Evolutionary conservation across 2,113 vertebrate genomes (phyloP).

Genomic region (Rana temporaria): DNA sequence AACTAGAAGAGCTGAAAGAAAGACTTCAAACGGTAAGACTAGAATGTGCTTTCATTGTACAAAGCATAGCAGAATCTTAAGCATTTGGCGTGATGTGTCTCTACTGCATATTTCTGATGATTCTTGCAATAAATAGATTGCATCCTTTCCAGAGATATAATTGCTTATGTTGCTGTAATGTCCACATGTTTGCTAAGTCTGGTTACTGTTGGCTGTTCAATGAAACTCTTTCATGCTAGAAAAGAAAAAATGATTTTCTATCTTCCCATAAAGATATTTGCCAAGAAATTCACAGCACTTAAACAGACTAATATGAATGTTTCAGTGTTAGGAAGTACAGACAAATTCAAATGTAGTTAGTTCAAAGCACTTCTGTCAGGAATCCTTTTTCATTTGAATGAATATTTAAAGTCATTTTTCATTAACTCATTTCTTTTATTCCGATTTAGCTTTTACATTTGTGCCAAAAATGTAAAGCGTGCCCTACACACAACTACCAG

Average conservation of each 20-base stretch:
- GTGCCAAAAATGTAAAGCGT: too few relatives aligned
- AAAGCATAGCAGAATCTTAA: background rate
- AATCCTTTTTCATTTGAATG: too few relatives aligned
- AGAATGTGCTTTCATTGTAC: background rate
- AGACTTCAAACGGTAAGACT: constrained; percentile 82
- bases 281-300: background rate
- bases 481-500: too few relatives aligned
- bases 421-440: too few relatives aligned
- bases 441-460: too few relatives aligned
- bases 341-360: background rate
- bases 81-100: constrained; percentile 2
- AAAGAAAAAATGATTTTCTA: constrained; percentile 12
- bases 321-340: background rate
- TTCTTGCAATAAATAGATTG: constrained; percentile 29
- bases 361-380: background rate
- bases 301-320: too few relatives aligned
- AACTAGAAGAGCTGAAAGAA: constrained; percentile 81
- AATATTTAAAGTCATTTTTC: too few relatives aligned
- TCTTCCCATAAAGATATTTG: constrained; percentile 22
- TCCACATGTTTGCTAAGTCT: background rate
- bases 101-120: constrained; percentile 7
- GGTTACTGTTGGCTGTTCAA: constrained; percentile 16
- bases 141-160: constrained; percentile 12
- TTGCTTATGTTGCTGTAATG: background rate
- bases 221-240: background rate